Evolutionary conservation across 2,888 invertebrate genomes (phyloP), one percentile per base, ranked within the genome.

Genomic region (Vannuccia rotundouncinata): DNA sequence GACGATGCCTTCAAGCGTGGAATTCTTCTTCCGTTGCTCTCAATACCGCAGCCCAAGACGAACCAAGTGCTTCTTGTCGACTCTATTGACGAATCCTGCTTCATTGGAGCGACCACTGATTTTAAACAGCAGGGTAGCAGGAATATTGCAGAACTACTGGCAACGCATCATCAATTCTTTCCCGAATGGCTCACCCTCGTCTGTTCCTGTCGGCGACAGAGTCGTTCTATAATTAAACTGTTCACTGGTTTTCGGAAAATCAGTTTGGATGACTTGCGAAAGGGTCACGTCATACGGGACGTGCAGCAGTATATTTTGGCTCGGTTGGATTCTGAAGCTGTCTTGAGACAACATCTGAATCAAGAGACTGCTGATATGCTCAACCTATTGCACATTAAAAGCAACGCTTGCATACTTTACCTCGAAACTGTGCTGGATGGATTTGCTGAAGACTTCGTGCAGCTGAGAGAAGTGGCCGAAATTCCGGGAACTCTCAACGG

Each of bases 401-500:
- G 95, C 85, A 95, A 96, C 85, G 97, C 95, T 25, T 88, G 88
- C 82, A 86, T 88, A 82, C 83, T 88, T 27, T 88, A 88, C 81
- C 83, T 88, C 79, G 87, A 88, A 82, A 0, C 95, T 94, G 92
- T 95, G 0, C 87, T 95, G 74, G 95, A 96, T 84, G 95, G 95
- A 0, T 94, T 96, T 0, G 93, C 94, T 0, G 95, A 95, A 85
- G 94, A 93, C 80, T 95, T 95, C 86, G 94, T 97, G 83, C 94
- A 94, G 5, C 89, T 96, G 31, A 90, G 95, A 0, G 87, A 87
- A 94, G 94, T 97, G 28, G 91, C 93, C 29, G 93, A 96, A 85
- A 97, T 97, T 78, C 96, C 97, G 0, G 95, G 95, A 2, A 97
- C 96, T 0, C 89, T 97, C 29, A 96, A 96, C 86, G 97, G 97